phyloP scores from a whole-genome alignment of 1,140 invertebrate species.

The Acyrthosiphon pisum region DNA sequence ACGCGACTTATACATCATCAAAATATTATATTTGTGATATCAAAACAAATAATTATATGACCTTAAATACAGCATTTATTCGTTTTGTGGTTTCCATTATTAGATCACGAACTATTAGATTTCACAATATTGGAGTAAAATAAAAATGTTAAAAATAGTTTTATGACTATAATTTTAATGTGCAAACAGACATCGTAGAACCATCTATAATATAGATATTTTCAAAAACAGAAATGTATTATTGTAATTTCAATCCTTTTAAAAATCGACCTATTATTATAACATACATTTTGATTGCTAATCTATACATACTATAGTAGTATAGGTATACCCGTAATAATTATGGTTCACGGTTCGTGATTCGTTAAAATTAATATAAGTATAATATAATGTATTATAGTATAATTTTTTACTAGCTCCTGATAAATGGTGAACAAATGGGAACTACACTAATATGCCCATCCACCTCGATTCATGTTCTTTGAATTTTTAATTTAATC shows the following conservation, averaged over 20 bases:
- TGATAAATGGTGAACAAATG: no score
- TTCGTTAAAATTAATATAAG: no score
- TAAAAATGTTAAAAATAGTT: not conserved
- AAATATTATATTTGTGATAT: not conserved
- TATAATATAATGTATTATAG: no score
- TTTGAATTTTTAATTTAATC: no score
- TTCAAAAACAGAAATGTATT: not conserved
- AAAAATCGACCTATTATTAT: not conserved
- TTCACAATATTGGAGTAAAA: not conserved
- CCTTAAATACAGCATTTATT: not conserved
- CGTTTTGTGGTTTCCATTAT: not conserved
- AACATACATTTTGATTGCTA: not conserved
- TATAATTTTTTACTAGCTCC: no score
- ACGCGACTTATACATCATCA: not conserved
- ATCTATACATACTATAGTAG: not conserved
- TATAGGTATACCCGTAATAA: no score
- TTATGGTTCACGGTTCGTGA: no score
- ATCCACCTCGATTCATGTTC: no score
- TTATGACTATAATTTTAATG: not conserved
- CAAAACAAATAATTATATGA: not conserved
- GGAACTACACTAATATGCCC: no score
- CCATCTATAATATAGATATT: not conserved
- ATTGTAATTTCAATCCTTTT: not conserved
- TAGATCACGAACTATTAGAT: not conserved
- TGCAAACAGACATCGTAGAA: not conserved